Evolutionary conservation across 1,140 invertebrate genomes (phyloP).

Genomic region (Atta cephalotes): DNA sequence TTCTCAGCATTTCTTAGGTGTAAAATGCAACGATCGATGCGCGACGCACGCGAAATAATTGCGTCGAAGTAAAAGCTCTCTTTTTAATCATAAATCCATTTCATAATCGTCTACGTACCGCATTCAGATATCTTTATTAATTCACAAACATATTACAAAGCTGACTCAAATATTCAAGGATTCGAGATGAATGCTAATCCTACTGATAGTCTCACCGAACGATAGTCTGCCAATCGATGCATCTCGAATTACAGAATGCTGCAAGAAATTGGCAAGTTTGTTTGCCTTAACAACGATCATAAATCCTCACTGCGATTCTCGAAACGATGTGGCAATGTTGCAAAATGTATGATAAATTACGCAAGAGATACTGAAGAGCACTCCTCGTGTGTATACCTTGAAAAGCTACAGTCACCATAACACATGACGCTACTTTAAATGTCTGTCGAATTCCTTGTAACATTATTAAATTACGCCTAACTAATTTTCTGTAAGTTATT

Average conservation of each 20-base stretch:
- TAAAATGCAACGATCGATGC: conserved; percentile 24
- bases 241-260: conserved; percentile 11
- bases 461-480: conserved; percentile 1
- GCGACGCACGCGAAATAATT: conserved; percentile 30
- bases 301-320: conserved; percentile 40
- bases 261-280: conserved; percentile 44
- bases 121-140: conserved; percentile 20
- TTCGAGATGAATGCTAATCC: not conserved
- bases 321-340: conserved; percentile 26
- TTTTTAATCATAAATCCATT: conserved; percentile 61
- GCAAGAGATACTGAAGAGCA: conserved; percentile 31
- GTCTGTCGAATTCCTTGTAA: not conserved
- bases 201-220: not conserved
- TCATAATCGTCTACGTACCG: conserved; percentile 64
- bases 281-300: conserved; percentile 37
- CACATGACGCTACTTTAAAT: conserved; percentile 12
- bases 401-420: conserved; percentile 14
- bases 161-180: conserved; percentile 64
- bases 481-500: not conserved
- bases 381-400: conserved; percentile 8
- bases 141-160: conserved; percentile 33
- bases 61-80: conserved; percentile 23
- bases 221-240: conserved; percentile 16
- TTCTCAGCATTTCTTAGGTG: conserved; percentile 38
- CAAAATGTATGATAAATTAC: conserved; percentile 56